These are phyloP conservation scores for Pangasius larnaudii DNA, from an alignment of 2,797 vertebrate species.

Conservation along the genomic window DNA sequence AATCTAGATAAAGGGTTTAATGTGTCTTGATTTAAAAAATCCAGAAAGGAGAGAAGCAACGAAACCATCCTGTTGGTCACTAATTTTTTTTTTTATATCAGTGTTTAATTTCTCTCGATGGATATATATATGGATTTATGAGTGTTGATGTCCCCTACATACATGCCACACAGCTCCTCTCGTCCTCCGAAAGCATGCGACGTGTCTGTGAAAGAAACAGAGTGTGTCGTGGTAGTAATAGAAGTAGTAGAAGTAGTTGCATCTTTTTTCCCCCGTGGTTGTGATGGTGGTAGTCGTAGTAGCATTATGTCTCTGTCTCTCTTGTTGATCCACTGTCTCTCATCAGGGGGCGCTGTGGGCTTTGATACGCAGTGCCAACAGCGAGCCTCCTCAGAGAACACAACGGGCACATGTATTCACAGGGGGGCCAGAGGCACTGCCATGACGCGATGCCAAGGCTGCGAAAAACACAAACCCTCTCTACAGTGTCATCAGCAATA, in stretches of 20 bases:
- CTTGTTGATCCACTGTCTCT: conserved; percentile 74
- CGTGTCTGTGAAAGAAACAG: conserved; percentile 61
- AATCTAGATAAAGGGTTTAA: not conserved
- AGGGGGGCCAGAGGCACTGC: conserved; percentile 68
- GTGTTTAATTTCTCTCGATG: conserved; percentile 83
- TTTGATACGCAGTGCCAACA: conserved; percentile 61
- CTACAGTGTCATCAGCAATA: conserved; percentile 31
- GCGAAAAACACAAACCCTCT: conserved; percentile 28
- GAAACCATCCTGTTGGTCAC: conserved; percentile 79
- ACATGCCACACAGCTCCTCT: conserved; percentile 84
- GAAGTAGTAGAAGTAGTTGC: conserved; percentile 52
- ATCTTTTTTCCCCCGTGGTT: conserved; percentile 56
- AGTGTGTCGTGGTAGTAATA: conserved; percentile 69
- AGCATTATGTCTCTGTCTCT: conserved; percentile 69
- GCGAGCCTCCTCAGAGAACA: conserved; percentile 67
- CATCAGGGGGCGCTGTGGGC: conserved; percentile 72
- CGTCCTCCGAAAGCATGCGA: conserved; percentile 79
- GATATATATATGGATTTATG: conserved; percentile 81
- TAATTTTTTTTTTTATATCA: conserved; percentile 78
- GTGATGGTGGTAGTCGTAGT: conserved; percentile 63
- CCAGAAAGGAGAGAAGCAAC: conserved; percentile 44
- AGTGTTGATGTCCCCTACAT: conserved; percentile 83
- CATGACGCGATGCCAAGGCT: conserved; percentile 70
- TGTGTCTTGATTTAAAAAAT: not conserved
- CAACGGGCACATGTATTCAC: conserved; percentile 55